Base-by-base conservation (phyloP, 2,888 invertebrate species). In the Lottia gigantea region DNA sequence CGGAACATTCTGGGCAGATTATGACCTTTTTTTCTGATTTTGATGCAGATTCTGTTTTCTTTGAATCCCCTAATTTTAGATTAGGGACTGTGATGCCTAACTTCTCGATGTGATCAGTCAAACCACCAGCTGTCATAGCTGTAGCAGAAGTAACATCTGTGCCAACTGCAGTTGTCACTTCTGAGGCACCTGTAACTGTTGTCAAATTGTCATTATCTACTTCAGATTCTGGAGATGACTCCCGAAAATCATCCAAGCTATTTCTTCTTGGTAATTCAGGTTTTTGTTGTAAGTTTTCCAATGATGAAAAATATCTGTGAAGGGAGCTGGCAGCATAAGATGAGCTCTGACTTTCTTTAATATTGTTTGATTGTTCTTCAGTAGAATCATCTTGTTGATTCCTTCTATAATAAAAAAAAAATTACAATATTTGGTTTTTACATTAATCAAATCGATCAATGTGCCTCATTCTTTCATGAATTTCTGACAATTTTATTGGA, bases 1-100 rank as follows among this genome's bases (percentile, higher is more conserved):
- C 78, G 16, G 74, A 71, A 75, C 86, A 86, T 62, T 83, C 84
- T 4, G 83, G 83, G 67, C 86, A 86, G 4, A 81, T 75, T 47
- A 79, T 76, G 15, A 81, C 75, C 61, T 74, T 66, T 67, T 78
- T 80, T 11, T 72, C 73, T 62, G 75, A 71, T 49, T 76, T 77
- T 1, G 69, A 23, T 68, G 71, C 67, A 46, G 73, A 62, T 16
- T 45, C 26, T 61, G 62, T 55, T 0, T 63, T 71, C 1, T 62
- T 40, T 4, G 46, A 61, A 67, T 78, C 74, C n/a, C 62, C 62
- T 1, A 66, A 19, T 19, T 76, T 77, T 3, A 78, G 71, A 64
- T 79, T 80, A 31, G 72, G 73, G 15, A 81, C 71, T 73, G 83
- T 83, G 14, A 84, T 76, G 2, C 82, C 82, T n/a, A 84, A 71